Evolutionary conservation across 2,113 vertebrate genomes (phyloP).

Genomic region (Carassius carassius): DNA sequence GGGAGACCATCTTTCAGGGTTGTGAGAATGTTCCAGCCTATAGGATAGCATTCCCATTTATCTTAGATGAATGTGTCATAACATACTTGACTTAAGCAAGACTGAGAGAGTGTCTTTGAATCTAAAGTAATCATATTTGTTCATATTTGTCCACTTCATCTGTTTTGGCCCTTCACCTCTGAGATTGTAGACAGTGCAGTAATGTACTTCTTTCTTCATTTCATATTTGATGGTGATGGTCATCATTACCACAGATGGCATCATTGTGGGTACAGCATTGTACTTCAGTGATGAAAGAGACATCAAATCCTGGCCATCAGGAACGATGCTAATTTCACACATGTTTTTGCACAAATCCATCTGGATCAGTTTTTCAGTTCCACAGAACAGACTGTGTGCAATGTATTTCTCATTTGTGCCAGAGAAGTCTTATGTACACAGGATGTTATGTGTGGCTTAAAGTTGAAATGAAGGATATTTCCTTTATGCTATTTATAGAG

Average conservation of each 20-base stretch:
- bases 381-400: neutral
- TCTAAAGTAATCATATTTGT: slow-evolving; percentile 10
- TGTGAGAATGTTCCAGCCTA: slow-evolving; percentile 24
- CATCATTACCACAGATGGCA: neutral
- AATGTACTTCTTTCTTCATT: neutral
- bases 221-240: neutral
- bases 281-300: slow-evolving; percentile 2
- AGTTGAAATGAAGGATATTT: slow-evolving; percentile 48
- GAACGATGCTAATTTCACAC: neutral
- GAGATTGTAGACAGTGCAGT: neutral
- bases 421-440: slow-evolving; percentile 35
- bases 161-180: neutral
- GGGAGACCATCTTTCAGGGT: neutral
- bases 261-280: slow-evolving; percentile 1
- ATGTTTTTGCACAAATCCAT: slow-evolving; percentile 18
- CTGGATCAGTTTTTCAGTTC: slow-evolving; percentile 11
- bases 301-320: neutral
- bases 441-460: slow-evolving; percentile 42
- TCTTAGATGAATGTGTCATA: slow-evolving; percentile 11
- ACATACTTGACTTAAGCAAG: slow-evolving; percentile 1
- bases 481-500: slow-evolving; percentile 46
- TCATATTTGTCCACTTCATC: neutral
- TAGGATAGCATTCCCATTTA: slow-evolving; percentile 9
- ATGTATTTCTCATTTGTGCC: slow-evolving; percentile 17
- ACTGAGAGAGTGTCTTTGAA: slow-evolving; percentile 1